Evolutionary conservation across 2,888 invertebrate genomes (phyloP).

Genomic region (Diloba caeruleocephala): DNA sequence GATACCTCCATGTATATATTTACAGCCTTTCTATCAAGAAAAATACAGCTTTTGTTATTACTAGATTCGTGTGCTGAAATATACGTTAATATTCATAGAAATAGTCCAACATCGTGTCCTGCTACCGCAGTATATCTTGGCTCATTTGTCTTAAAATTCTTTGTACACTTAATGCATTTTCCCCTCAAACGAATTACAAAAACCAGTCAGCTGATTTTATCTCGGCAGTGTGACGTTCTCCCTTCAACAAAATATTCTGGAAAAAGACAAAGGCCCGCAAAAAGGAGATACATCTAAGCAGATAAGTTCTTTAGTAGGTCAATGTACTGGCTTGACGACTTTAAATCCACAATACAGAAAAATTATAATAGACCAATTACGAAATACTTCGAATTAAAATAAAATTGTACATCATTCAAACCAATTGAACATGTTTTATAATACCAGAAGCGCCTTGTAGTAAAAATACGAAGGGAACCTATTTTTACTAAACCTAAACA

Average conservation of each 20-base stretch:
- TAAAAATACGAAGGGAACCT: too few relatives aligned
- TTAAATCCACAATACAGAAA: background rate
- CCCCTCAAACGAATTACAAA: background rate
- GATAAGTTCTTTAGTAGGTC: slow-evolving; percentile 55
- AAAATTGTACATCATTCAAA: too few relatives aligned
- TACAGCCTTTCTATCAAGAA: too few relatives aligned
- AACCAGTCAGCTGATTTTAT: slow-evolving; percentile 14
- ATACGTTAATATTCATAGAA: too few relatives aligned
- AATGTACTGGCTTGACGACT: slow-evolving; percentile 49
- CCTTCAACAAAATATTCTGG: slow-evolving; percentile 28
- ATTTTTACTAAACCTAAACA: too few relatives aligned
- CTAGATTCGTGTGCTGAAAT: too few relatives aligned
- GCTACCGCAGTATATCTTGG: too few relatives aligned
- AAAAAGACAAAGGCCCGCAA: slow-evolving; percentile 37
- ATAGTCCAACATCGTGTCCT: too few relatives aligned
- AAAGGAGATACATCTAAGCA: slow-evolving; percentile 50
- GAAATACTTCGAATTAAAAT: background rate
- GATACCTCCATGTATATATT: too few relatives aligned
- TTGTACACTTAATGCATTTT: slow-evolving; percentile 21
- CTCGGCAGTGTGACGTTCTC: slow-evolving; percentile 15
- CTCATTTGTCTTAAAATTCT: background rate
- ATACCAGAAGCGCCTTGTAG: too few relatives aligned
- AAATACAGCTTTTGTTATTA: too few relatives aligned
- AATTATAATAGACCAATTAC: slow-evolving; percentile 3
- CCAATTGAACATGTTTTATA: too few relatives aligned